These are phyloP conservation scores for Chorisops tibialis DNA, from an alignment of 2,888 invertebrate species.

Conservation along the genomic window DNA sequence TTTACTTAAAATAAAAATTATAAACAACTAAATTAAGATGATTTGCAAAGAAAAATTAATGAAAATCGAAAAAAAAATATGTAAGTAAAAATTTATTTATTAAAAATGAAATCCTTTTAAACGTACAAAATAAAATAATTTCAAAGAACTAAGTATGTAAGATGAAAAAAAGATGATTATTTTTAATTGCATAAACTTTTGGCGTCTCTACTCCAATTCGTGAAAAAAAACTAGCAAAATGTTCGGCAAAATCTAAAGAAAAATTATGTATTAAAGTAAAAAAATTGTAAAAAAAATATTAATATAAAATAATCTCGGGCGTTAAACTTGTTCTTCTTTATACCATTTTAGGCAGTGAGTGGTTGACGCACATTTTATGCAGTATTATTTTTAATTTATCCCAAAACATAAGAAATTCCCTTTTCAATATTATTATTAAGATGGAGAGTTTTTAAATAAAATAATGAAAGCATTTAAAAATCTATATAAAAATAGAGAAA, in stretches of 20 bases:
- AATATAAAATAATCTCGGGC: background rate
- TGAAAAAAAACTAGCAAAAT: background rate
- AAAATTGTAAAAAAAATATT: background rate
- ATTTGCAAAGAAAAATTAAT: background rate
- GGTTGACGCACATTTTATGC: slow-evolving; percentile 1
- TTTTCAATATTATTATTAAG: background rate
- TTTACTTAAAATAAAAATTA: background rate
- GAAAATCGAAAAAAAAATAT: background rate
- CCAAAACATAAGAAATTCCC: background rate
- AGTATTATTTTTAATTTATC: background rate
- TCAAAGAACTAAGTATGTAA: background rate
- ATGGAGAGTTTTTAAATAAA: background rate
- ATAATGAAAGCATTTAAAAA: background rate
- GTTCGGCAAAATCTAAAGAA: background rate
- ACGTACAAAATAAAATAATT: background rate
- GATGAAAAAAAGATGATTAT: background rate
- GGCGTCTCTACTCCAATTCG: background rate
- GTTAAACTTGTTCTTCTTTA: background rate
- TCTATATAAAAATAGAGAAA: background rate
- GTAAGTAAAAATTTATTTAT: background rate
- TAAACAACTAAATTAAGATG: background rate
- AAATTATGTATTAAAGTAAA: background rate
- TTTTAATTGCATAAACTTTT: background rate
- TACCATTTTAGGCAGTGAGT: background rate
- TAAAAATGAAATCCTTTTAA: background rate